Conservation (phyloP, 2,797 vertebrate species). For the Peromyscus nudipes region DNA sequence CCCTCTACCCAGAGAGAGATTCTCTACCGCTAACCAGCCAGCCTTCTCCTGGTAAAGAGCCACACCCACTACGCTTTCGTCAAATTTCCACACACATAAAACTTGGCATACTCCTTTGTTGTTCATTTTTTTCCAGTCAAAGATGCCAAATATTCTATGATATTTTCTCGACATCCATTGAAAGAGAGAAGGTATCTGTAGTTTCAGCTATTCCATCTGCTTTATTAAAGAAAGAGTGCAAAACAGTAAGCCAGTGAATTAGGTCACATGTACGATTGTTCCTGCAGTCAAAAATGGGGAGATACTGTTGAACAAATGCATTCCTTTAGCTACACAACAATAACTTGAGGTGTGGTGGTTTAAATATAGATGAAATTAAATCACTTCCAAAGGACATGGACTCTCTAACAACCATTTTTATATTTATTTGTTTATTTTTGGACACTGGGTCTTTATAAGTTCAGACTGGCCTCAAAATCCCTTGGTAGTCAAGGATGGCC, state of each 20-base stretch:
- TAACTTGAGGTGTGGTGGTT: constrained; percentile 24
- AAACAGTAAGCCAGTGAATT: constrained; percentile 3
- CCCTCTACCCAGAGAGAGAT: neutral
- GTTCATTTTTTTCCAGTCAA: constrained; percentile 62
- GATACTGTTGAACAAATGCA: neutral
- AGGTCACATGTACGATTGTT: neutral
- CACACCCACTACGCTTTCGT: neutral
- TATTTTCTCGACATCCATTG: constrained; percentile 59
- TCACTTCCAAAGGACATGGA: constrained; percentile 49
- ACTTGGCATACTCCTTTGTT: constrained; percentile 42
- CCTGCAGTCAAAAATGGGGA: constrained; percentile 37
- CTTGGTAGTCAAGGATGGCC: neutral
- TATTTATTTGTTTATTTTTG: neutral
- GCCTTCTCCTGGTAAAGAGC: constrained; percentile 19
- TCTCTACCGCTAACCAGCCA: constrained; percentile 23
- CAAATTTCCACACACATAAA: constrained; percentile 38
- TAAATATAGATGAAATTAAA: constrained; percentile 33
- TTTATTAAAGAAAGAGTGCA: constrained; percentile 36
- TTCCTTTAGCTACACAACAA: neutral
- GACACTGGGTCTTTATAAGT: neutral
- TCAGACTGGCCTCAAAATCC: neutral
- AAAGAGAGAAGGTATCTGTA: constrained; percentile 54
- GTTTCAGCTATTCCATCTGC: constrained; percentile 56
- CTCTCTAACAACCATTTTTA: neutral
- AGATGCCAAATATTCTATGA: constrained; percentile 70